Evolutionary conservation across 1,140 invertebrate genomes (phyloP).

Genomic region (Heliconius himera): DNA sequence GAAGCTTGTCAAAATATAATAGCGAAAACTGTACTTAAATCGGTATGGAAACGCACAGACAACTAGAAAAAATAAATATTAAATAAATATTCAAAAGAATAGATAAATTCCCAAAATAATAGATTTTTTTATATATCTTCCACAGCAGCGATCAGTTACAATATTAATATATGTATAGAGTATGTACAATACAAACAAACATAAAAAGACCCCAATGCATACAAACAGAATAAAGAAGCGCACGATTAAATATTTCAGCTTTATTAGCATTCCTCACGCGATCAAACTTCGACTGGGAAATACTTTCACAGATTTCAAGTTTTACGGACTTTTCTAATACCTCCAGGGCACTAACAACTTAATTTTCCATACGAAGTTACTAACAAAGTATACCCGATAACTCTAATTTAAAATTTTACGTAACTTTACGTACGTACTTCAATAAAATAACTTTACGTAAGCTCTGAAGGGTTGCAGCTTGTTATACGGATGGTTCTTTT

Average conservation of each 20-base stretch:
- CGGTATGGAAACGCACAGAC: too few relatives aligned
- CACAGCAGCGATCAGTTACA: too few relatives aligned
- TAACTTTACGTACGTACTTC: neutral
- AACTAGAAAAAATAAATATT: too few relatives aligned
- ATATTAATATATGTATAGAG: too few relatives aligned
- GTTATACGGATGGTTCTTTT: neutral
- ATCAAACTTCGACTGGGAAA: slow-evolving; percentile 16
- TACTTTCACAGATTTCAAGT: slow-evolving; percentile 15
- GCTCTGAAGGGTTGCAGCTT: too few relatives aligned
- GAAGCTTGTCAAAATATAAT: too few relatives aligned
- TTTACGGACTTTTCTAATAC: slow-evolving; percentile 34
- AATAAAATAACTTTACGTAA: neutral
- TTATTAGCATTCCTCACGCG: slow-evolving; percentile 29
- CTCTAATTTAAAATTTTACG: slow-evolving; percentile 10
- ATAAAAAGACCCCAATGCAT: neutral
- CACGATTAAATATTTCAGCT: slow-evolving; percentile 23
- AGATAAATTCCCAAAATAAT: too few relatives aligned
- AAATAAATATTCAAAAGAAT: too few relatives aligned
- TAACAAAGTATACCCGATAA: slow-evolving; percentile 6
- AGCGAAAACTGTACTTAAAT: too few relatives aligned
- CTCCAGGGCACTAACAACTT: slow-evolving; percentile 28
- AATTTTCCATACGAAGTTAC: slow-evolving; percentile 20
- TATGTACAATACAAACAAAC: neutral
- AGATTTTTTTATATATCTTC: too few relatives aligned
- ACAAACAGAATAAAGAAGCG: slow-evolving; percentile 15